phyloP scores from a whole-genome alignment of 2,113 vertebrate genomes.

The Colius striatus region DNA sequence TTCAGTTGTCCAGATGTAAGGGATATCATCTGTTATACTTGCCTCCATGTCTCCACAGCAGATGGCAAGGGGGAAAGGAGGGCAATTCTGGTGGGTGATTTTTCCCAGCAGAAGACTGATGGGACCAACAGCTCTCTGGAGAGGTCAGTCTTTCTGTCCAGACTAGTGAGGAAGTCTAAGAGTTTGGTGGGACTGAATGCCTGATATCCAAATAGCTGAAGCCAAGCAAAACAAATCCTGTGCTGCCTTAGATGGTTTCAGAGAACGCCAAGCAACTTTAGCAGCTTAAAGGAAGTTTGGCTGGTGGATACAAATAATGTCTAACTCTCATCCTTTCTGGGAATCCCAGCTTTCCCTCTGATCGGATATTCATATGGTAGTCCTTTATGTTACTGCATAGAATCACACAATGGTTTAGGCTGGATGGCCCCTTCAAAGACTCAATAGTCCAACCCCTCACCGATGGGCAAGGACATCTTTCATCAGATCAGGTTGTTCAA shows the following conservation, averaged over 20 bases:
- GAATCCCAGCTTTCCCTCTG: background rate
- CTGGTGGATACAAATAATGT: background rate
- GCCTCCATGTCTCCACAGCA: background rate
- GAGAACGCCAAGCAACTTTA: background rate
- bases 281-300: background rate
- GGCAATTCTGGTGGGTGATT: background rate
- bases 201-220: background rate
- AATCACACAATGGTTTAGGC: background rate
- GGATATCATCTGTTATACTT: background rate
- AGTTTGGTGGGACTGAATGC: background rate
- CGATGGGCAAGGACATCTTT: background rate
- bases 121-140: background rate
- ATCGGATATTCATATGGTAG: background rate
- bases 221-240: background rate
- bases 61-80: rapidly evolving
- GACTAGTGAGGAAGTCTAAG: background rate
- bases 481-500: background rate
- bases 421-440: background rate
- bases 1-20: background rate
- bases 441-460: background rate
- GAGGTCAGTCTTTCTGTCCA: background rate
- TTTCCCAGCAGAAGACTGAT: background rate
- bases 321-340: background rate
- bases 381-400: background rate
- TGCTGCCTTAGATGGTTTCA: background rate